Evolutionary conservation across 2,113 vertebrate genomes (phyloP).

Genomic region (Corythoichthys haematopterus): DNA sequence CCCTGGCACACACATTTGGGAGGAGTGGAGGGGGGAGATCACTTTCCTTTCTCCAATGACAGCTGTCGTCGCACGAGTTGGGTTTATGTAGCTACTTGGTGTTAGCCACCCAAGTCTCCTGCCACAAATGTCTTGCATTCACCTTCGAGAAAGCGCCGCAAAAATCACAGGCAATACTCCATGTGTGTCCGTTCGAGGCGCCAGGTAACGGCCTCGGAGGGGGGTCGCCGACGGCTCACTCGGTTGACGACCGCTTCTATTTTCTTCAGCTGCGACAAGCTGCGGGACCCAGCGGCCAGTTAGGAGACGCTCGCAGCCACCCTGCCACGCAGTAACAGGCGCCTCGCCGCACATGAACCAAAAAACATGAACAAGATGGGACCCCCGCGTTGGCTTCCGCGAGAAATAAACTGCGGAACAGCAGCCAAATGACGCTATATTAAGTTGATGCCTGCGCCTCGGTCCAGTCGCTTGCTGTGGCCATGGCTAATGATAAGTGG

Average conservation of each 20-base stretch:
- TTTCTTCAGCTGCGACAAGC: conserved; percentile 71
- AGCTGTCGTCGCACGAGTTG: conserved; percentile 73
- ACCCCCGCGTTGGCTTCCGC: conserved; percentile 22
- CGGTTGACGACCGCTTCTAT: conserved; percentile 66
- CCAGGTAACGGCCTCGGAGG: conserved; percentile 20
- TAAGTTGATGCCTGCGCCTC: conserved; percentile 65
- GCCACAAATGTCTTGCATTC: conserved; percentile 46
- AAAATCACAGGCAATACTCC: conserved; percentile 26
- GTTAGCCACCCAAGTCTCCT: conserved; percentile 66
- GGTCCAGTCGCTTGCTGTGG: conserved; percentile 64
- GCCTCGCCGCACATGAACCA: conserved; percentile 39
- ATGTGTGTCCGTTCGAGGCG: conserved; percentile 14
- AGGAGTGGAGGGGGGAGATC: conserved; percentile 36
- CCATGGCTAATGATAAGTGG: conserved; percentile 73
- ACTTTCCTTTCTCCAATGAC: conserved; percentile 77
- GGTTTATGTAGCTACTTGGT: conserved; percentile 64
- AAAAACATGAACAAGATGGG: conserved; percentile 30
- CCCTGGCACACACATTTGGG: conserved; percentile 45
- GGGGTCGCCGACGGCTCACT: conserved; percentile 30
- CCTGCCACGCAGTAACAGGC: conserved; percentile 63
- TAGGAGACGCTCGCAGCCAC: conserved; percentile 57
- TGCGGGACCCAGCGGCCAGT: conserved; percentile 64
- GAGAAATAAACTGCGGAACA: conserved; percentile 14
- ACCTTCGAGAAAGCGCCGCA: conserved; percentile 18
- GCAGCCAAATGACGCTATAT: conserved; percentile 31